Evolutionary conservation across 1,140 invertebrate genomes (phyloP).

Genomic region (Drosophila paulistorum): DNA sequence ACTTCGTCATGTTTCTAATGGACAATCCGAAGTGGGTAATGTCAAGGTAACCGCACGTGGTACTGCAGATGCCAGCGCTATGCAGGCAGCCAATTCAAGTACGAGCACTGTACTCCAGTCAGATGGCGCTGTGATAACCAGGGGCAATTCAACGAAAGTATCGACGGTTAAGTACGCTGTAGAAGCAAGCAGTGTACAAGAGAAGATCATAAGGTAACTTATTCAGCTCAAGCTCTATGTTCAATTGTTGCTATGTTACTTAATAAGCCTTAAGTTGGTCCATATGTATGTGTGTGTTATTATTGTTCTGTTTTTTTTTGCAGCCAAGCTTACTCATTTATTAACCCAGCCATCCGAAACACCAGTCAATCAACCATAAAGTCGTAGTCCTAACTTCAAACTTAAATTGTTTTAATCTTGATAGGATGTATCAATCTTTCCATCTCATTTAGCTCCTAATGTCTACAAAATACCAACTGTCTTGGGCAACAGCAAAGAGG

Average conservation of each 20-base stretch:
- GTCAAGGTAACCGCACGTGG: constrained; percentile 46
- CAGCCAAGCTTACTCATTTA: constrained; percentile 47
- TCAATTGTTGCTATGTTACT: not conserved
- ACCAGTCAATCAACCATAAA: constrained; percentile 43
- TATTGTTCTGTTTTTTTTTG: constrained; percentile 26
- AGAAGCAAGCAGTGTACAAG: constrained; percentile 75
- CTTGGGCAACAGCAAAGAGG: constrained; percentile 85
- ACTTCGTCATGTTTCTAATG: constrained; percentile 42
- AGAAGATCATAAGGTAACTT: constrained; percentile 76
- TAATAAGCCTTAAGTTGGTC: not conserved
- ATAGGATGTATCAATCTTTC: constrained; percentile 16
- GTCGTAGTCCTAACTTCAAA: constrained; percentile 17
- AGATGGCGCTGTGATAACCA: constrained; percentile 68
- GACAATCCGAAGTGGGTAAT: constrained; percentile 41
- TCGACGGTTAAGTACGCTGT: constrained; percentile 73
- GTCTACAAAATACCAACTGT: constrained; percentile 93
- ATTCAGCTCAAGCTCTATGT: not conserved
- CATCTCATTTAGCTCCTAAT: constrained; percentile 88
- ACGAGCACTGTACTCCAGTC: constrained; percentile 52
- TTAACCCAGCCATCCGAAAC: constrained; percentile 68
- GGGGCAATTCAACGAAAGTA: constrained; percentile 47
- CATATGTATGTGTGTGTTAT: constrained; percentile 19
- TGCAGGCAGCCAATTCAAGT: constrained; percentile 44
- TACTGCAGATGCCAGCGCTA: constrained; percentile 58
- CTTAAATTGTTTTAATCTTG: not conserved